phyloP scores from a whole-genome alignment of 2,888 invertebrate species.

The Xylocampa areola region DNA sequence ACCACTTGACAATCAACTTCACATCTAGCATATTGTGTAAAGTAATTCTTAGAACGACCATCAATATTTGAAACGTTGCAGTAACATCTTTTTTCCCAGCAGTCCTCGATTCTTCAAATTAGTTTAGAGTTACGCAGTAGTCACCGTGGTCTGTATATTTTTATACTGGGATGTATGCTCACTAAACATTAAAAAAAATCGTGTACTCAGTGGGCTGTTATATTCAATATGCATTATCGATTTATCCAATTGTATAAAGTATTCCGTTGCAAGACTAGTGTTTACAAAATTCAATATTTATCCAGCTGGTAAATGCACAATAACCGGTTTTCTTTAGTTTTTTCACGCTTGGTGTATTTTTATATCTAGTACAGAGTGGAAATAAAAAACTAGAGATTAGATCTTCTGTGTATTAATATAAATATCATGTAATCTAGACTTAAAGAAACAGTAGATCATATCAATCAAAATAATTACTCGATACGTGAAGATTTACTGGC shows the following conservation, averaged over 20 bases:
- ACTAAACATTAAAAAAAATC: too few relatives aligned
- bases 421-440: too few relatives aligned
- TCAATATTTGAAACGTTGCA: background rate
- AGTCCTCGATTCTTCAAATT: background rate
- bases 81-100: conserved; percentile 2
- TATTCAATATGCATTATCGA: too few relatives aligned
- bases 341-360: background rate
- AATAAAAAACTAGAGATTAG: background rate
- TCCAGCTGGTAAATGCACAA: conserved; percentile 11
- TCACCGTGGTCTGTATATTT: background rate
- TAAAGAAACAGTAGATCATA: too few relatives aligned
- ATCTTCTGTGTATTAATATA: too few relatives aligned
- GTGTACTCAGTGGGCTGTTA: too few relatives aligned
- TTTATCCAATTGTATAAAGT: too few relatives aligned
- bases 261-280: conserved; percentile 8
- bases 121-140: background rate
- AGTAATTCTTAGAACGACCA: conserved; percentile 16
- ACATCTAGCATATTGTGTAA: conserved; percentile 32
- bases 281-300: conserved; percentile 17
- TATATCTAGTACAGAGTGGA: background rate
- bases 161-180: background rate
- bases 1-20: conserved; percentile 28
- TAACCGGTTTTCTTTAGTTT: conserved; percentile 26
- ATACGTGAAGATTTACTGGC: too few relatives aligned
- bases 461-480: too few relatives aligned